These are phyloP conservation scores for Crenuchus spilurus DNA, from an alignment of 2,797 vertebrate species.

Conservation along the genomic window DNA sequence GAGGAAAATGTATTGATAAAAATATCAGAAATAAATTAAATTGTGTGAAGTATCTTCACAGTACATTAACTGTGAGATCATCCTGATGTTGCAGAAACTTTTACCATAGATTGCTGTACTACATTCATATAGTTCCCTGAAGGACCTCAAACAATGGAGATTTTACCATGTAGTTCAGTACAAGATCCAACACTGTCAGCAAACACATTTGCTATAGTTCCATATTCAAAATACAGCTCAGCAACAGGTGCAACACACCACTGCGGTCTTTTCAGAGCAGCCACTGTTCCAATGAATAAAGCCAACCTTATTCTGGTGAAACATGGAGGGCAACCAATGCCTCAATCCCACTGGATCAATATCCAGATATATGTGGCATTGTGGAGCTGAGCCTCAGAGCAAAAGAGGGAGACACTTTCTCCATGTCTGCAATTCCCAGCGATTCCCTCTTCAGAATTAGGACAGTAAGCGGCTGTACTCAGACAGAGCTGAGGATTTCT, in stretches of 20 bases:
- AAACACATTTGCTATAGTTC: neutral
- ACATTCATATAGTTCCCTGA: neutral
- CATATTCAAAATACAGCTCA: neutral
- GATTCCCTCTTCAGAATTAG: slow-evolving; percentile 58
- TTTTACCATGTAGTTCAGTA: neutral
- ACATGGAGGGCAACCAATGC: neutral
- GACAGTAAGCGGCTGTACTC: slow-evolving; percentile 91
- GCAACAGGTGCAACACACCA: neutral
- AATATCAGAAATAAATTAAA: neutral
- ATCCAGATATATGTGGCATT: neutral
- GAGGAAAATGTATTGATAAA: no score
- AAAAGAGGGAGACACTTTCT: neutral
- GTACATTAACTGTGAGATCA: neutral
- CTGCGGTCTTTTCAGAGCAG: neutral
- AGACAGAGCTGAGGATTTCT: slow-evolving; percentile 88
- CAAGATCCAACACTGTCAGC: neutral
- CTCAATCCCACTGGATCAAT: neutral
- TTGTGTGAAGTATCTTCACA: neutral
- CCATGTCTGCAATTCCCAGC: neutral
- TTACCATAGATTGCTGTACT: neutral
- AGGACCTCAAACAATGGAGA: neutral
- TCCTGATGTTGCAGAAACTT: neutral
- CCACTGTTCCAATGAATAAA: neutral
- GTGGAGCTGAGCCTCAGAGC: neutral
- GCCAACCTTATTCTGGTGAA: neutral